Conservation (phyloP, 2,797 vertebrate genomes). For the Sylvilagus floridanus region DNA sequence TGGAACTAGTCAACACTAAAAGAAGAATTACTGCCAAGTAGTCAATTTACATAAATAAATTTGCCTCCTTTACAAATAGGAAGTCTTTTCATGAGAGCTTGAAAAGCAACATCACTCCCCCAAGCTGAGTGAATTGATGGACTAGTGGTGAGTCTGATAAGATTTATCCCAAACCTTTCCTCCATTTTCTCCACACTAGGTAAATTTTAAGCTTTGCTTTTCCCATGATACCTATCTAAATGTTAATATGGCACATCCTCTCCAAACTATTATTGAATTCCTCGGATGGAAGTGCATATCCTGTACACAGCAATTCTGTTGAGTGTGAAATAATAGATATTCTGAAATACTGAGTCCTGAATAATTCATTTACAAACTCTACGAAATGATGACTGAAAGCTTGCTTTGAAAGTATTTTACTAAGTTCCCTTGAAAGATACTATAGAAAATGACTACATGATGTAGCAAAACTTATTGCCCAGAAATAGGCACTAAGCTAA, state of each 20-base stretch:
- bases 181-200: conserved; percentile 60
- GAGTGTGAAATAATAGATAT: conserved; percentile 72
- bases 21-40: conserved; percentile 65
- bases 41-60: conserved; percentile 81
- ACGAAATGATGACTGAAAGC: conserved; percentile 58
- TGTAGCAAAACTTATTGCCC: conserved; percentile 50
- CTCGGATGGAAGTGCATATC: conserved; percentile 55
- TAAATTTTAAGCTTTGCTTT: conserved; percentile 74
- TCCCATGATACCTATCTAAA: conserved; percentile 79
- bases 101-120: conserved; percentile 64
- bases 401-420: conserved; percentile 63
- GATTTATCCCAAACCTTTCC: conserved; percentile 64
- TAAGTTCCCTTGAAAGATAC: conserved; percentile 54
- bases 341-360: conserved; percentile 69
- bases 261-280: conserved; percentile 63
- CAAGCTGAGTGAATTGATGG: conserved; percentile 62
- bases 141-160: conserved; percentile 71
- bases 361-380: conserved; percentile 73
- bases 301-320: conserved; percentile 72
- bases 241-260: conserved; percentile 76
- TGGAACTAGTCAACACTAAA: conserved; percentile 68
- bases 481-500: conserved; percentile 1
- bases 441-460: conserved; percentile 52
- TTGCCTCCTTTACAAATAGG: conserved; percentile 69
- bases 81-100: conserved; percentile 64